Conservation (phyloP, 2,888 invertebrate genomes). For the Idaea straminata region DNA sequence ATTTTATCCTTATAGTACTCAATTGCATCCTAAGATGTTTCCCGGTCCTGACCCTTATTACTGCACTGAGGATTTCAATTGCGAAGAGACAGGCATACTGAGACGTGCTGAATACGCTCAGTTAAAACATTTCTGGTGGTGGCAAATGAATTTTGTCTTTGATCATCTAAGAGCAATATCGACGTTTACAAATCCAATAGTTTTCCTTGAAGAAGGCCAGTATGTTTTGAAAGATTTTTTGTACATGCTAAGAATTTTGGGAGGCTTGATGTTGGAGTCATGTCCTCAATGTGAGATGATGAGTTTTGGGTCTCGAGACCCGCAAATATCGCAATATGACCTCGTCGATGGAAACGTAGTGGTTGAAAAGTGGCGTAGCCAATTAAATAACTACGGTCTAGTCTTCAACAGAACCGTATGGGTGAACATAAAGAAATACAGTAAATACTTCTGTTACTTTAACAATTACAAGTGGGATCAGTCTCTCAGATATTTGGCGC, state of each 20-base stretch:
- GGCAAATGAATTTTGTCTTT: constrained; percentile 47
- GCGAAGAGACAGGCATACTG: constrained; percentile 24
- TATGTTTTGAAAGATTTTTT: constrained; percentile 46
- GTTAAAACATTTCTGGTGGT: constrained; percentile 54
- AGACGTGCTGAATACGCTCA: constrained; percentile 37
- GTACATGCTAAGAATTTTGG: constrained; percentile 33
- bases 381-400: constrained; percentile 33
- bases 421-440: constrained; percentile 37
- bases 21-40: constrained; percentile 43
- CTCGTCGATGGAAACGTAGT: constrained; percentile 17
- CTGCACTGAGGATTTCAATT: constrained; percentile 38
- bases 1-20: constrained; percentile 44
- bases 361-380: constrained; percentile 36
- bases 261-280: constrained; percentile 14
- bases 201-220: constrained; percentile 42
- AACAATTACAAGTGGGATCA: constrained; percentile 46
- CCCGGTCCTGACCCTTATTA: constrained; percentile 42
- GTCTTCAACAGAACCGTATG: constrained; percentile 45
- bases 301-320: constrained; percentile 37
- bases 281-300: constrained; percentile 45
- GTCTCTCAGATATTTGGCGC: constrained; percentile 38
- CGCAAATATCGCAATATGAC: constrained; percentile 24
- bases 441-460: constrained; percentile 40
- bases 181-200: constrained; percentile 28
- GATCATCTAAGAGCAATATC: constrained; percentile 32